A percentile compares a stretch with the other conserved stretches of the same genome.
phyloP scores from a whole-genome alignment of 2,797 vertebrate species.

The Gadopsis marmoratus region DNA sequence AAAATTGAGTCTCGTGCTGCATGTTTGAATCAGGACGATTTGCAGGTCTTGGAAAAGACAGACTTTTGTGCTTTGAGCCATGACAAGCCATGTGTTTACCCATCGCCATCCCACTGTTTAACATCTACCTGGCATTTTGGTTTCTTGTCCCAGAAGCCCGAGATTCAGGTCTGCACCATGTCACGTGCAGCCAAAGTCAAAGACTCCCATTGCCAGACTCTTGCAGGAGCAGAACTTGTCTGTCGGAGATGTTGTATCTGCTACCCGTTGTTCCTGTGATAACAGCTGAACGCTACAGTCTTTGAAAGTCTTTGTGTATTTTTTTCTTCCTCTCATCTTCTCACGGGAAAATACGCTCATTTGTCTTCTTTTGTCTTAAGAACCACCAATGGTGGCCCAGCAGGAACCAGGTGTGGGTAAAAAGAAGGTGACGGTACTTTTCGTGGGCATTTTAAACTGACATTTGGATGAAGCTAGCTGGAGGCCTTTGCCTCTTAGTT shows the following conservation, averaged over 20 bases:
- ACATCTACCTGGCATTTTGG: not conserved
- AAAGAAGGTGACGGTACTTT: accelerated
- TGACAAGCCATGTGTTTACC: too few relatives aligned
- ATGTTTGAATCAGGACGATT: too few relatives aligned
- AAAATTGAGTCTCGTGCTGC: not conserved
- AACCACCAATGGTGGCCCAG: not conserved
- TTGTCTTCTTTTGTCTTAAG: not conserved
- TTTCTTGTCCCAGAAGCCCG: not conserved
- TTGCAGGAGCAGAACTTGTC: not conserved
- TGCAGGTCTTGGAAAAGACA: too few relatives aligned
- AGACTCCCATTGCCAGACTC: not conserved
- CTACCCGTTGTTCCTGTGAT: too few relatives aligned
- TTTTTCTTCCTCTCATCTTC: not conserved
- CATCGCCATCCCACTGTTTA: too few relatives aligned
- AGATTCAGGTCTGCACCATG: not conserved
- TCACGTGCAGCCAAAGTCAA: not conserved
- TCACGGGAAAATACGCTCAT: not conserved
- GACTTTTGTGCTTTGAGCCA: too few relatives aligned
- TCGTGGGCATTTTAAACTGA: not conserved
- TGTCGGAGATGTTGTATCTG: too few relatives aligned
- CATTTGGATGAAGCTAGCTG: not conserved
- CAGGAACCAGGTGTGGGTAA: not conserved
- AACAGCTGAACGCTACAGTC: too few relatives aligned
- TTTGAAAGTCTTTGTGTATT: too few relatives aligned
- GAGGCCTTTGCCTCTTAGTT: accelerated